These are phyloP conservation scores for Phylloscopus trochiloides DNA, from an alignment of 2,113 vertebrate genomes.

Conservation along the genomic window DNA sequence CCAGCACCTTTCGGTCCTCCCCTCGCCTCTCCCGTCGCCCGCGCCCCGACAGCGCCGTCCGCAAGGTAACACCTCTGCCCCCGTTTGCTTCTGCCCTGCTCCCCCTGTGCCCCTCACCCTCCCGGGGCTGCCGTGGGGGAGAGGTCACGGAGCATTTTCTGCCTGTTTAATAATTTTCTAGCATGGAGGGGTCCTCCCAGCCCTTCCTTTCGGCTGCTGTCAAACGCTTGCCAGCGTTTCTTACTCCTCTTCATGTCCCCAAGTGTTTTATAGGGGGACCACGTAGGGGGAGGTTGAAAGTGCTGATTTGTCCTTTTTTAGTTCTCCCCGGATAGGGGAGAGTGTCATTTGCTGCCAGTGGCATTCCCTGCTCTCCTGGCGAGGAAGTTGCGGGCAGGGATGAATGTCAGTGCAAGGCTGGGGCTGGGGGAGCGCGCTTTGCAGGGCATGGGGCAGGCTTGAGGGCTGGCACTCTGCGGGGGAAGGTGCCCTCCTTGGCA, in stretches of 20 bases:
- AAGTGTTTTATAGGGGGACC: not conserved
- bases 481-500: not conserved
- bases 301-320: not conserved
- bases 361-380: not conserved
- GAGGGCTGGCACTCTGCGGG: fast-evolving
- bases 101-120: not conserved
- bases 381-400: not conserved
- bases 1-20: constrained; percentile 66
- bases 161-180: constrained; percentile 43
- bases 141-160: not conserved
- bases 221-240: not conserved
- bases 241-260: not conserved
- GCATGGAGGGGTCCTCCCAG: not conserved
- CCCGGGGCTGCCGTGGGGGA: not conserved
- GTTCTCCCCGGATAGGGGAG: not conserved
- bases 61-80: constrained; percentile 63
- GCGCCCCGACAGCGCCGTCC: constrained; percentile 23
- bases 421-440: not conserved
- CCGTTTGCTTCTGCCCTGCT: not conserved
- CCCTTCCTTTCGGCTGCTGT: not conserved
- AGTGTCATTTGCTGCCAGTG: not conserved
- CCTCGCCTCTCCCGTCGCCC: not conserved
- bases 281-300: not conserved
- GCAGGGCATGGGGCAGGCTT: fast-evolving
- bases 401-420: not conserved